Evolutionary conservation across 2,888 invertebrate species (phyloP), one percentile per base, ranked within the genome.

Genomic region (Parnassius glacialis): DNA sequence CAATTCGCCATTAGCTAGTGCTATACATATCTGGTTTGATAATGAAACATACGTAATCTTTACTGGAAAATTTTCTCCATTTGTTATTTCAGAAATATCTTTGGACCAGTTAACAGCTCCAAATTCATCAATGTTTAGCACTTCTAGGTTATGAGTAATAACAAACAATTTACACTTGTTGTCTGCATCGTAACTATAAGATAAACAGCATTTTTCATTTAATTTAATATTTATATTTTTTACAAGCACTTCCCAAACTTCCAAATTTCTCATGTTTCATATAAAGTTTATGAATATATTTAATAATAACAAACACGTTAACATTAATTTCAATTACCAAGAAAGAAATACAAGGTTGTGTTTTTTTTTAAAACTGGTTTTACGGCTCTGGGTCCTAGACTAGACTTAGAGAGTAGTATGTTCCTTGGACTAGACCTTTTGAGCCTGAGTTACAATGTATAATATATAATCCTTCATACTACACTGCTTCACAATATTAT

Each of bases 31-130:
- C 34, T 78, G 74, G 67, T 86, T 81, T 7, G 83, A 74, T 11
- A 91, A 74, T 1, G 85, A 74, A 41, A 92, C 73, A 67, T 79
- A 87, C 3, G 86, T 81, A 16, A 90, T 70, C 67, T 86, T 85
- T n/a, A 92, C 71, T 47, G 87, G 86, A 83, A 87, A 70, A 85
- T 87, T 90, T 92, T 66, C 73, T 86, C 62, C 79, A 92, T 75
- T 20, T 88, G 69, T 55, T 78, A 54, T 57, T 42, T 76, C 71
- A 5, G 76, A 74, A 9, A 91, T 68, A 69, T 87, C 80, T 68
- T 76, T 84, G 44, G 65, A 73, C 90, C 90, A 90, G 41, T 75
- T 81, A 51, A 74, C 67, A 65, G 77, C 72, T 61, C 84, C 84
- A 67, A 75, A 72, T 66, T 77, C 74, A 75, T 78, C 73, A 67